Base-by-base conservation (phyloP, 2,888 invertebrate species). In the Abscondita cerata region DNA sequence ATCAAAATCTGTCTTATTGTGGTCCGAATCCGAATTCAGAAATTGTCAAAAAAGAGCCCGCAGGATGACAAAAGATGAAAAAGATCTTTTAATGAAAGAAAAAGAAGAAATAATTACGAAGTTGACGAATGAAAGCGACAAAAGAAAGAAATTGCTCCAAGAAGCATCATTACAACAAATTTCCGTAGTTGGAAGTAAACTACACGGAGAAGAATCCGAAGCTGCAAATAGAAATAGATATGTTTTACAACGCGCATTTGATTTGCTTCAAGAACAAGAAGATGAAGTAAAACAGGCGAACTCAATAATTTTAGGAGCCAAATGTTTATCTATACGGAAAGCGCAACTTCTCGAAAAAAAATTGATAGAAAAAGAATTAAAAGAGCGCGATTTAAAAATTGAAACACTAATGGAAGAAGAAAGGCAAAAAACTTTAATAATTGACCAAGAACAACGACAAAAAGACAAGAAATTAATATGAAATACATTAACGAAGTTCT, bases 311-410 rank as follows among this genome's bases (percentile, higher is more conserved):
- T 80, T 94, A 9, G 91, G 90, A 12, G 91, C 92, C 15, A 94
- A 95, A 78, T 94, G 93, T 69, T 88, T 92, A 73, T 91, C 93
- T 0, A 91, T 95, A 46, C 82, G 94, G 13, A 92, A 93, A 76
- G 93, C 93, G 0, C 94, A 95, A 81, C 86, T 93, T 60, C 85
- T 84, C 0, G 92, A 92, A 78, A 82, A 81, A 69, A 76, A 78
- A 53, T 77, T 86, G 25, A 84, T 87, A 47, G 81, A 83, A 73
- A 84, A 83, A 70, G 85, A 87, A 65, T 66, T 86, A 0, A 81
- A 82, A 25, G 85, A 85, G 25, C 87, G 87, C 69, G 81, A 86
- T 59, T 76, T 77, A 61, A 79, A 87, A 79, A 82, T 90, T 50
- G 88, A 90, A 66, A 82, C 83, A 9, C 86, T 90, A 80, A 89